A percentile compares a stretch with the other conserved stretches of the same genome.
Conservation (phyloP, 2,113 vertebrate genomes). For the Thermophis baileyi region DNA sequence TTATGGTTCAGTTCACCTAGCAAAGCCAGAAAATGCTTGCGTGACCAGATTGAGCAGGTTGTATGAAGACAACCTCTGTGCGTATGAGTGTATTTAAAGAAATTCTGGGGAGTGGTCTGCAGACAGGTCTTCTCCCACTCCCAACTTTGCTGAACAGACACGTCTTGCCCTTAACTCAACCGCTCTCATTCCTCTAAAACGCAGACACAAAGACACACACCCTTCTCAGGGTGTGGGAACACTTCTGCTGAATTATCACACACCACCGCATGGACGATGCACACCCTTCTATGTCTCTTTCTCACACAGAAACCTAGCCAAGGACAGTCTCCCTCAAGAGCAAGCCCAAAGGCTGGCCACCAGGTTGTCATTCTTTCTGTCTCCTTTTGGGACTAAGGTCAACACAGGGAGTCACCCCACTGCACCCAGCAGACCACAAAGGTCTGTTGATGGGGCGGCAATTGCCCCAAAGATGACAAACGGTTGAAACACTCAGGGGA, state of each 20-base stretch:
- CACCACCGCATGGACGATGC: slow-evolving; percentile 18
- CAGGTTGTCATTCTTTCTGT: neutral
- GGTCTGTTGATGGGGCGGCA: neutral
- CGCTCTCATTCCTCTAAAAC: neutral
- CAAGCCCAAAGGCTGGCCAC: too few species aligned
- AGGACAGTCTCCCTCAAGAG: neutral
- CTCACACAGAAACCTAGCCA: neutral
- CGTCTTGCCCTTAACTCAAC: neutral
- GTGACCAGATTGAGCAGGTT: neutral
- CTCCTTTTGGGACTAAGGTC: neutral
- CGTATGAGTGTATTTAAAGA: neutral
- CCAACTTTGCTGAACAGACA: neutral
- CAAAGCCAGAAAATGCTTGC: neutral
- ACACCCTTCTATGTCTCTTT: neutral
- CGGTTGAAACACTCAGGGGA: neutral
- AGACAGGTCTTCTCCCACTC: neutral
- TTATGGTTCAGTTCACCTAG: neutral
- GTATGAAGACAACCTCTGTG: neutral
- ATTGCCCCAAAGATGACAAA: neutral
- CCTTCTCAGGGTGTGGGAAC: slow-evolving; percentile 4
- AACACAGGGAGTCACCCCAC: neutral
- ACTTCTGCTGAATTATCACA: neutral
- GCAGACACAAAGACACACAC: neutral
- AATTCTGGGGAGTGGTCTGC: neutral
- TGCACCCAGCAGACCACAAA: neutral